phyloP scores from a whole-genome alignment of 2,113 vertebrate species.

The Synchiropus splendidus region DNA sequence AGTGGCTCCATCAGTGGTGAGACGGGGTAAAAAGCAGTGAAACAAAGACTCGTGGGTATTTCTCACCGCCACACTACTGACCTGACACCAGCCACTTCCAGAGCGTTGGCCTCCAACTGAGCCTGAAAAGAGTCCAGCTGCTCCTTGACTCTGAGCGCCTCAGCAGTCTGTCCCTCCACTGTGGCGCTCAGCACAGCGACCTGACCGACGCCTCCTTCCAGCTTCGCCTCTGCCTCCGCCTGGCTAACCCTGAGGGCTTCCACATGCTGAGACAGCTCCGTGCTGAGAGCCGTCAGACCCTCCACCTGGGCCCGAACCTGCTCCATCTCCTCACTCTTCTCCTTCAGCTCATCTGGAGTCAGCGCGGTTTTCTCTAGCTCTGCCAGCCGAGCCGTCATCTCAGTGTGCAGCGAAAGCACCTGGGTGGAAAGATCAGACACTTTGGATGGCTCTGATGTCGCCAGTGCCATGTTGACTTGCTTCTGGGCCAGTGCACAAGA shows the following conservation, averaged over 20 bases:
- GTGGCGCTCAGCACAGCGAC: conserved; percentile 13
- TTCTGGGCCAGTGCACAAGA: conserved; percentile 46
- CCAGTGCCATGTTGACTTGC: conserved; percentile 54
- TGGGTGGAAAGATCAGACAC: conserved; percentile 59
- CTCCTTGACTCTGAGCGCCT: conserved; percentile 37
- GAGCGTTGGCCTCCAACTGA: conserved; percentile 25
- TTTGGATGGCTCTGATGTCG: conserved; percentile 53
- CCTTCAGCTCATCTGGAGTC: conserved; percentile 37
- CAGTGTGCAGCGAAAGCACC: conserved; percentile 55
- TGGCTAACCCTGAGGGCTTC: conserved; percentile 25
- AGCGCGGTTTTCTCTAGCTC: conserved; percentile 51
- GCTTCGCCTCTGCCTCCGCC: conserved; percentile 18
- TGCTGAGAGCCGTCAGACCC: conserved; percentile 19
- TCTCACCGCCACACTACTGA: conserved; percentile 24
- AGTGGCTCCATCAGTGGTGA: no score
- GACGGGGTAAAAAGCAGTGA: no score
- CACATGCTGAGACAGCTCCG: conserved; percentile 31
- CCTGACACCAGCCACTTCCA: conserved; percentile 43
- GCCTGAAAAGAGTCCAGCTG: conserved; percentile 27
- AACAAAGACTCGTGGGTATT: no score
- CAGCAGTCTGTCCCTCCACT: conserved; percentile 33
- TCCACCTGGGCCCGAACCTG: conserved; percentile 30
- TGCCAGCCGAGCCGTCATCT: conserved; percentile 54
- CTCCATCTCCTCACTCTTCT: conserved; percentile 36
- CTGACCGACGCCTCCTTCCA: conserved; percentile 22